Evolutionary conservation across 2,113 vertebrate genomes (phyloP), one percentile per base, ranked within the genome.

Genomic region (Paracanthobrama guichenoti): DNA sequence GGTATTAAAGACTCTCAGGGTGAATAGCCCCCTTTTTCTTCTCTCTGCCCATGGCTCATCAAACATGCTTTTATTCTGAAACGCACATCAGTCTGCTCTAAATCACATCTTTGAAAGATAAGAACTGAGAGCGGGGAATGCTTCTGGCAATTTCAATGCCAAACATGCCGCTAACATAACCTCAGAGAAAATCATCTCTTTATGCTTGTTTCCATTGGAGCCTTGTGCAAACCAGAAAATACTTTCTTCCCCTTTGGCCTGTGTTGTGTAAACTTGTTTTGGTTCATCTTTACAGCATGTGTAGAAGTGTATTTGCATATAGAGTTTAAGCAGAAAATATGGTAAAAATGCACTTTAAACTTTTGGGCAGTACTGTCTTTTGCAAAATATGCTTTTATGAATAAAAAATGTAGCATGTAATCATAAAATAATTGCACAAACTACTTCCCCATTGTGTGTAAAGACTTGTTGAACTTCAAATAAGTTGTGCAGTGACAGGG

Each of bases 61-160:
- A 53, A 75, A 53, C 67, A 71, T 71, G 67, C 67, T 42, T 71
- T 71, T 39, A 42, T 13, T 31, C 62, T 5, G 62, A 67, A 69
- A 20, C 20, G 22, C 66, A 55, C 79, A 53, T 71, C 66, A 82
- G 22, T 72, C 80, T 24, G 67, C 66, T 12, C 66, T 16, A 64
- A 81, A 22, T 22, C 26, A 13, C 31, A 24, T 71, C 22, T 71
- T 42, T 82, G 14, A 82, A 71, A 82, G 66, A 42, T 42, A 50
- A 57, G 48, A 71, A 35, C 22, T 4, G 31, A 71, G 66, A 80
- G 59, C 59, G 3, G 44, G 59, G 26, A 62, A 66, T 44, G 39
- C 42, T 81, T 28, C 48, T 10, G 42, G 28, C 8, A 31, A 20
- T 67, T 48, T 50, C 60, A 53, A 31, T 20, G 18, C 31, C 26